Conservation (phyloP, 1,140 invertebrate species). For the Dysdera silvatica region DNA sequence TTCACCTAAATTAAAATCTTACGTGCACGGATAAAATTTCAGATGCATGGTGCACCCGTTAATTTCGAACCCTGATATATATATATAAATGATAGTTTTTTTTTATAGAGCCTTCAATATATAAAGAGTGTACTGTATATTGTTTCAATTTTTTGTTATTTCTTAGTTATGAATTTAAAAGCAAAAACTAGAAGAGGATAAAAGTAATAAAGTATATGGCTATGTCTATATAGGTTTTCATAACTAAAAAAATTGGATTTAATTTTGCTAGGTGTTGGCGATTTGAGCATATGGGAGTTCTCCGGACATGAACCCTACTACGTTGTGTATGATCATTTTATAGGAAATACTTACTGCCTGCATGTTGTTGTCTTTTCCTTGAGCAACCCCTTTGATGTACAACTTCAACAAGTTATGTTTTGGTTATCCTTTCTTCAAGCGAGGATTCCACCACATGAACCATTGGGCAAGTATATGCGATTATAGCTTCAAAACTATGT, state of each 20-base stretch:
- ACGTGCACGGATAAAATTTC: no score
- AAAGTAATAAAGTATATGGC: no score
- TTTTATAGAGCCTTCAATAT: neutral
- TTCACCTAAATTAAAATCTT: no score
- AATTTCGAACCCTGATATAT: no score
- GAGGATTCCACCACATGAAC: constrained; percentile 57
- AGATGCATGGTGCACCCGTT: no score
- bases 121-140: neutral
- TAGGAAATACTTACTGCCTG: constrained; percentile 59
- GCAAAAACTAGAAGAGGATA: no score
- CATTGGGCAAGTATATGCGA: constrained; percentile 52
- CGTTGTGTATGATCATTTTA: constrained; percentile 66
- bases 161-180: no score
- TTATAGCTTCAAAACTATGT: neutral
- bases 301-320: constrained; percentile 72
- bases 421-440: constrained; percentile 74
- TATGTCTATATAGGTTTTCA: no score
- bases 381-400: constrained; percentile 61
- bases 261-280: constrained; percentile 53
- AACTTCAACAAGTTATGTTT: constrained; percentile 65
- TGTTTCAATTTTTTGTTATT: neutral
- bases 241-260: no score
- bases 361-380: constrained; percentile 66
- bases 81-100: neutral
- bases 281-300: constrained; percentile 71